phyloP scores from a whole-genome alignment of 2,797 vertebrate genomes.

The Peromyscus eremicus region DNA sequence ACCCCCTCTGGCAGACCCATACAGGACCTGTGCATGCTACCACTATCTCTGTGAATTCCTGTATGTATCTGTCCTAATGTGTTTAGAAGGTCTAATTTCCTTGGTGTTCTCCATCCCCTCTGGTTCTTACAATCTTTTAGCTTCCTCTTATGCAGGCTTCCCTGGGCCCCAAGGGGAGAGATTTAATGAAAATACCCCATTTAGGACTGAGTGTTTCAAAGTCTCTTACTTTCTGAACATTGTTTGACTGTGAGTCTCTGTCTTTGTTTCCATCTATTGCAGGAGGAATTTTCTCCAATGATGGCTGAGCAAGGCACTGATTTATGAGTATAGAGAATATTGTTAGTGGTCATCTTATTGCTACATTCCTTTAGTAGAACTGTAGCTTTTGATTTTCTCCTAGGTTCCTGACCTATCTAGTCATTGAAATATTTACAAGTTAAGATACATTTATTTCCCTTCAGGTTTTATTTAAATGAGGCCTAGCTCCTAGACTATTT shows the following conservation, averaged over 20 bases:
- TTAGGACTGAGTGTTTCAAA: not conserved
- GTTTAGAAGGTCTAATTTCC: not conserved
- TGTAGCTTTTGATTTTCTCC: not conserved
- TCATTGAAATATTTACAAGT: constrained; percentile 18
- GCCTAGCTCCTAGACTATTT: not conserved
- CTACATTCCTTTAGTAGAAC: not conserved
- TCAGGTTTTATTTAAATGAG: constrained; percentile 20
- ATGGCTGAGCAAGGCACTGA: not conserved
- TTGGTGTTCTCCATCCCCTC: not conserved
- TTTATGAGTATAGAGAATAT: not conserved
- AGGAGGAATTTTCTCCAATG: not conserved
- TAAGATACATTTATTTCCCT: not conserved
- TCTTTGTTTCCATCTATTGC: not conserved
- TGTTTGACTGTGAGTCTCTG: not conserved
- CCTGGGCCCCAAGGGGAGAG: not conserved
- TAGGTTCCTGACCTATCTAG: not conserved
- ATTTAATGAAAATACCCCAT: not conserved
- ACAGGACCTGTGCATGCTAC: not conserved
- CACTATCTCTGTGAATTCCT: not conserved
- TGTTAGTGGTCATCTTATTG: not conserved
- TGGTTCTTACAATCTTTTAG: not conserved
- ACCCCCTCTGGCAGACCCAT: not conserved
- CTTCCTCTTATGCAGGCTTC: not conserved
- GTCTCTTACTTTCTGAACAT: not conserved
- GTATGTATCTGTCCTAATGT: not conserved